Evolutionary conservation across 2,888 invertebrate genomes (phyloP).

Genomic region (Oxyscelio sp.): DNA sequence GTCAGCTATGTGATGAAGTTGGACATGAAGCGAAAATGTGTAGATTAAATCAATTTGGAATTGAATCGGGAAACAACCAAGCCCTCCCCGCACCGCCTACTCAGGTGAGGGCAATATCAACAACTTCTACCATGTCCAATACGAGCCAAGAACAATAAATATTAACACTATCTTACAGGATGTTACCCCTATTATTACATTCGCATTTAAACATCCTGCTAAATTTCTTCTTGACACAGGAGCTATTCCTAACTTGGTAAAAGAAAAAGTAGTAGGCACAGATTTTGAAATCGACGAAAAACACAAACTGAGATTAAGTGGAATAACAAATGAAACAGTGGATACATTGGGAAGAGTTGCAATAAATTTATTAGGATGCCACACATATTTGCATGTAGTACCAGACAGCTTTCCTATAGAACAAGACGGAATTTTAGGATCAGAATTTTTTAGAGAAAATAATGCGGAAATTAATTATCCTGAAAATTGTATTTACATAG

Average conservation of each 20-base stretch:
- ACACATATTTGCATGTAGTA: constrained; percentile 10
- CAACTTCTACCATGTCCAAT: too few relatives aligned
- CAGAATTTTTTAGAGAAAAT: not conserved
- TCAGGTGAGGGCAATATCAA: not conserved
- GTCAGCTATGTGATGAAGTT: not conserved
- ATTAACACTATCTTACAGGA: not conserved
- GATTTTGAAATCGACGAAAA: too few relatives aligned
- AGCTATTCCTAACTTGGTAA: constrained; percentile 5
- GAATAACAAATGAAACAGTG: not conserved
- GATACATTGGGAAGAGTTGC: constrained; percentile 12
- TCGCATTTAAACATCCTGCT: constrained; percentile 3
- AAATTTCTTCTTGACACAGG: too few relatives aligned
- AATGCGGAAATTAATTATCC: not conserved
- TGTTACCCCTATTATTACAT: not conserved
- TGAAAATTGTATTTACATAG: not conserved
- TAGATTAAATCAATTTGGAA: not conserved
- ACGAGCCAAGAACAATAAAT: too few relatives aligned
- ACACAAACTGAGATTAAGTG: too few relatives aligned
- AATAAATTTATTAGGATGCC: not conserved
- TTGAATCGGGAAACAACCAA: not conserved
- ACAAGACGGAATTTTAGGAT: constrained; percentile 20
- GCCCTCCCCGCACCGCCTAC: too few relatives aligned
- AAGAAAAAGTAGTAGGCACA: not conserved
- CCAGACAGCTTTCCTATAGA: constrained; percentile 20
- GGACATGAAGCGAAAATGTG: not conserved